Evolutionary conservation across 2,888 invertebrate genomes (phyloP).

Genomic region (Lypha dubia): DNA sequence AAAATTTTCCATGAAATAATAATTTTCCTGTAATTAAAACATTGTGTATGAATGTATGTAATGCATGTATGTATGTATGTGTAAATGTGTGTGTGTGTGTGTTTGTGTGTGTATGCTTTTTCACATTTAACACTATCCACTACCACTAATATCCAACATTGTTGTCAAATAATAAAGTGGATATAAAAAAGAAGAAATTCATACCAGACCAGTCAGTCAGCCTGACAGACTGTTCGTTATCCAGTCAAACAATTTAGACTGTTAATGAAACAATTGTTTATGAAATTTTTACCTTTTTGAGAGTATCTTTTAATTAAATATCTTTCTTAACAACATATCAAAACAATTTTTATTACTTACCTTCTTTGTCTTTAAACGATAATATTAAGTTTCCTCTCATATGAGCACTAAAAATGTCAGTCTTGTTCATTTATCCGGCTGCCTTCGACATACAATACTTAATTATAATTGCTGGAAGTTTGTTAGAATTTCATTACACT

Average conservation of each 20-base stretch:
- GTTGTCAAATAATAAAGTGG: slow-evolving; percentile 12
- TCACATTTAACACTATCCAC: background rate
- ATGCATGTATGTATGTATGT: background rate
- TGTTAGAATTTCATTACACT: slow-evolving; percentile 62
- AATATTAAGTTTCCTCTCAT: slow-evolving; percentile 63
- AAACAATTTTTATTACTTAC: slow-evolving; percentile 65
- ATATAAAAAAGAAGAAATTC: background rate
- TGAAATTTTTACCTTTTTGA: slow-evolving; percentile 53
- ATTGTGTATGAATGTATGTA: background rate
- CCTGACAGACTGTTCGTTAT: too few relatives aligned
- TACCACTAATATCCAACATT: slow-evolving; percentile 38
- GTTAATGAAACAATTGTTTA: slow-evolving; percentile 57
- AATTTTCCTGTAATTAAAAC: slow-evolving; percentile 48
- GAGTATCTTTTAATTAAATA: slow-evolving; percentile 63
- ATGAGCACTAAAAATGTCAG: slow-evolving; percentile 37
- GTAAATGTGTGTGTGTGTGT: too few relatives aligned
- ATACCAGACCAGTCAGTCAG: background rate
- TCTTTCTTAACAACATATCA: slow-evolving; percentile 50
- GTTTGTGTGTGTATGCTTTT: background rate
- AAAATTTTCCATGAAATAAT: slow-evolving; percentile 35
- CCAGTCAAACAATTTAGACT: background rate
- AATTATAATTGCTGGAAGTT: slow-evolving; percentile 62
- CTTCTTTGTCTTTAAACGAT: slow-evolving; percentile 50
- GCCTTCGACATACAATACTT: slow-evolving; percentile 35
- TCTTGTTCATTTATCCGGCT: background rate